Evolutionary conservation across 1,140 invertebrate genomes (phyloP).

Genomic region (Danaus plexippus): DNA sequence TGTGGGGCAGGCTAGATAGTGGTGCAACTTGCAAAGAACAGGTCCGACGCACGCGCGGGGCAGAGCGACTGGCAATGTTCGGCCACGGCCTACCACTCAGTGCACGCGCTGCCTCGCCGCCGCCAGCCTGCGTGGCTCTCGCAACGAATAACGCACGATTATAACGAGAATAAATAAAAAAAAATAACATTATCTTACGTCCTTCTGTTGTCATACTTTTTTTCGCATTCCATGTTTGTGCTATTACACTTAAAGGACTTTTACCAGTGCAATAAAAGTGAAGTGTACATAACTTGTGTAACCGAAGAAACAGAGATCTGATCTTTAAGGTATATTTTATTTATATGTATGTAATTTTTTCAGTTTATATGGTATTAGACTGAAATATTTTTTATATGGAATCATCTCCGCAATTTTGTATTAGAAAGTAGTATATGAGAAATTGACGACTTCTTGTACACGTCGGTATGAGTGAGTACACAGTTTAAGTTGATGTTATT

Average conservation of each 20-base stretch:
- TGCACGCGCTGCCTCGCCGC: slow-evolving; percentile 57
- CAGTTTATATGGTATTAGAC: slow-evolving; percentile 5
- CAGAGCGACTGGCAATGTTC: slow-evolving; percentile 44
- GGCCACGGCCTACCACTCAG: slow-evolving; percentile 43
- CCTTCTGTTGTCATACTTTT: slow-evolving; percentile 27
- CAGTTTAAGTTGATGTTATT: slow-evolving; percentile 50
- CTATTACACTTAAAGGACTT: slow-evolving; percentile 37
- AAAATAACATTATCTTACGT: slow-evolving; percentile 17
- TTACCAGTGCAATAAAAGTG: slow-evolving; percentile 37
- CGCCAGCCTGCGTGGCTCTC: slow-evolving; percentile 47
- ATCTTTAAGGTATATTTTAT: slow-evolving; percentile 51
- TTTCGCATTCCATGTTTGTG: slow-evolving; percentile 40
- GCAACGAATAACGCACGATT: slow-evolving; percentile 23
- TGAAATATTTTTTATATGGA: slow-evolving; percentile 12
- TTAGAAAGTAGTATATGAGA: slow-evolving; percentile 64
- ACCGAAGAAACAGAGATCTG: slow-evolving; percentile 41
- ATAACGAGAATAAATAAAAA: slow-evolving; percentile 10
- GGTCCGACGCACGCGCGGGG: slow-evolving; percentile 65
- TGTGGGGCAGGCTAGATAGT: slow-evolving; percentile 30
- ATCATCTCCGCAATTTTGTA: slow-evolving; percentile 36
- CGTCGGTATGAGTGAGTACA: slow-evolving; percentile 42
- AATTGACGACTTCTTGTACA: slow-evolving; percentile 49
- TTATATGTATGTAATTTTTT: slow-evolving; percentile 17
- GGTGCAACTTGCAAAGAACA: slow-evolving; percentile 47
- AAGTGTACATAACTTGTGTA: slow-evolving; percentile 48